Evolutionary conservation across 2,797 vertebrate species (phyloP), one percentile per base, ranked within the genome.

Genomic region (Hydrocynus forskahlii): DNA sequence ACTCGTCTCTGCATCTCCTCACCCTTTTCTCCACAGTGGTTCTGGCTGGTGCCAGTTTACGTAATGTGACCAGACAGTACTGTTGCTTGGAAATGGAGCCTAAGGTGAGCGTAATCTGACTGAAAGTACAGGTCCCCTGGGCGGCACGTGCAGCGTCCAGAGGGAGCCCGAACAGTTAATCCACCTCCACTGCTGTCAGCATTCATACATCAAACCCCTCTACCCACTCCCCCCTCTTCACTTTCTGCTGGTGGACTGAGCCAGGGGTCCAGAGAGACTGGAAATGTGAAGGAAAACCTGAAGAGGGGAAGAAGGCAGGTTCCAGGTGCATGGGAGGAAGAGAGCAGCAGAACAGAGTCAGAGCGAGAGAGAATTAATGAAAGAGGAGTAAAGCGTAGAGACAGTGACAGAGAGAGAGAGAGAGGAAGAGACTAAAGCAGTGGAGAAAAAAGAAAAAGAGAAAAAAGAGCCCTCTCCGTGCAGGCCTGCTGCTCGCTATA

Each of bases 401-500:
- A 73, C 78, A 74, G 68, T 38, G 74, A 67, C 40, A 62, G 21
- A 43, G 29, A 35, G 48, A 17, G 57, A 62, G 21, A 40, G 29
- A 43, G 48, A 14, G 63, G 50, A 55, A 63, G 67, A 67, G 63
- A 72, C 38, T 57, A 57, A 71, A 19, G 59, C 25, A 13, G 38
- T 13, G n/a, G 43, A 52, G 21, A 29, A 48, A 14, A 29, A 23
- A 72, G 45, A 60, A 69, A 38, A 21, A 79, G 57, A 75, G 40
- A 83, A 79, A 68, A 78, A 79, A 35, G 78, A 81, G 64, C 62
- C 40, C 17, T 79, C 76, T 81, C 87, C 84, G 85, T 89, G 85
- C 88, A 86, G 89, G 84, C 83, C 88, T 84, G 84, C 90, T 85
- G 89, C 92, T 91, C 62, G 72, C 92, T 91, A 88, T 92, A 93